phyloP scores from a whole-genome alignment of 1,140 invertebrate genomes.

The Platorchestia sp. region DNA sequence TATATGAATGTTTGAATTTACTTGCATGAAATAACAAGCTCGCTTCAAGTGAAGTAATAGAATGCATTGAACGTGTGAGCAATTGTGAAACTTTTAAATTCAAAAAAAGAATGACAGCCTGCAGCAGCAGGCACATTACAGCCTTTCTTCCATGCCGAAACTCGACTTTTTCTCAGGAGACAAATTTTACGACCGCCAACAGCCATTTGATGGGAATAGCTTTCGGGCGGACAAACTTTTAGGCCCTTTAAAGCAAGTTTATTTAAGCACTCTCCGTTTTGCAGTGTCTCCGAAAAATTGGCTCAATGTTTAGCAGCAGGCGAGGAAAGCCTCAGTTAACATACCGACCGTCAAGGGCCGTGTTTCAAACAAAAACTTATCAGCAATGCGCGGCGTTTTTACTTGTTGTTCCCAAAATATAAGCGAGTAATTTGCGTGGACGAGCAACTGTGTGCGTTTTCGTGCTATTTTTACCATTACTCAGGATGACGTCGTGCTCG shows the following conservation, averaged over 20 bases:
- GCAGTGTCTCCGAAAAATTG: background rate
- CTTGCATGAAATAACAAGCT: background rate
- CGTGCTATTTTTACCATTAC: background rate
- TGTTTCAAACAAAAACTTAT: background rate
- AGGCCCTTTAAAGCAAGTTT: slow-evolving; percentile 7
- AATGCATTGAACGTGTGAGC: background rate
- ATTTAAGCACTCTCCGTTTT: background rate
- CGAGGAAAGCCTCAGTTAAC: background rate
- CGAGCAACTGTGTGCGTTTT: background rate
- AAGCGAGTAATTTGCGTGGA: background rate
- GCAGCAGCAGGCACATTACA: background rate
- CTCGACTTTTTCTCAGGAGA: background rate
- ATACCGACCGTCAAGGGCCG: background rate
- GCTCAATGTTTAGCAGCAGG: background rate
- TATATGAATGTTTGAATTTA: background rate
- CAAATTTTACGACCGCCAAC: background rate
- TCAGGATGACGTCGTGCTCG: background rate
- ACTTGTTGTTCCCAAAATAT: background rate
- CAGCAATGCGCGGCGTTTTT: background rate
- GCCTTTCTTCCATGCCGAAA: background rate
- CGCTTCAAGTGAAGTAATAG: background rate
- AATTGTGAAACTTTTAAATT: background rate
- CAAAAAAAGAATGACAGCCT: background rate
- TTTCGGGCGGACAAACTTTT: background rate
- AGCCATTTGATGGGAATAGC: slow-evolving; percentile 6